These are phyloP conservation scores for Troilus luridus DNA, from an alignment of 2,888 invertebrate species.

Conservation along the genomic window DNA sequence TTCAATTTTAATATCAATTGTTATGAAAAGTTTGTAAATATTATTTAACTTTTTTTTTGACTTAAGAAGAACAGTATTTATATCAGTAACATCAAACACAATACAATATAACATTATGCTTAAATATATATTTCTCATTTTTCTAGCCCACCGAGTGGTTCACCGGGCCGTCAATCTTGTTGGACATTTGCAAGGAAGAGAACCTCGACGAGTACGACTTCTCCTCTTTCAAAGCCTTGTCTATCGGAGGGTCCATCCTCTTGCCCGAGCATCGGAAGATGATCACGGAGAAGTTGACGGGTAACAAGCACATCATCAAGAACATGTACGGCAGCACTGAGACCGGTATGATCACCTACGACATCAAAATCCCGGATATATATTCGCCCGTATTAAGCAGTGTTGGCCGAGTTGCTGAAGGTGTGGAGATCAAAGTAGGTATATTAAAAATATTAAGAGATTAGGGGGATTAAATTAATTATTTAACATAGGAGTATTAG, in stretches of 20 bases:
- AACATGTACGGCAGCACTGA: slow-evolving; percentile 58
- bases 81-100: too few relatives aligned
- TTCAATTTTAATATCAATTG: too few relatives aligned
- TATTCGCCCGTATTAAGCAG: slow-evolving; percentile 11
- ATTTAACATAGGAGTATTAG: too few relatives aligned
- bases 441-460: not conserved
- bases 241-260: slow-evolving; percentile 50
- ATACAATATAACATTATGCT: too few relatives aligned
- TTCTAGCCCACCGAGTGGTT: slow-evolving; percentile 57
- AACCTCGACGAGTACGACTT: slow-evolving; percentile 51
- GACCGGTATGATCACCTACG: slow-evolving; percentile 31
- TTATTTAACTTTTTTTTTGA: too few relatives aligned
- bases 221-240: slow-evolving; percentile 30
- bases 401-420: slow-evolving; percentile 26
- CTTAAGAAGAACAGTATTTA: too few relatives aligned
- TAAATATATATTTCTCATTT: not conserved
- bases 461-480: not conserved
- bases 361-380: not conserved
- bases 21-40: too few relatives aligned
- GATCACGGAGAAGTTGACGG: slow-evolving; percentile 49
- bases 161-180: slow-evolving; percentile 51
- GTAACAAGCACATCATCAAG: slow-evolving; percentile 32
- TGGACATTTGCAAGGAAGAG: slow-evolving; percentile 36
- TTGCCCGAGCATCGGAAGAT: slow-evolving; percentile 14
- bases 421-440: slow-evolving; percentile 55